Conservation (phyloP, 2,888 invertebrate species). For the Julus scanicus region DNA sequence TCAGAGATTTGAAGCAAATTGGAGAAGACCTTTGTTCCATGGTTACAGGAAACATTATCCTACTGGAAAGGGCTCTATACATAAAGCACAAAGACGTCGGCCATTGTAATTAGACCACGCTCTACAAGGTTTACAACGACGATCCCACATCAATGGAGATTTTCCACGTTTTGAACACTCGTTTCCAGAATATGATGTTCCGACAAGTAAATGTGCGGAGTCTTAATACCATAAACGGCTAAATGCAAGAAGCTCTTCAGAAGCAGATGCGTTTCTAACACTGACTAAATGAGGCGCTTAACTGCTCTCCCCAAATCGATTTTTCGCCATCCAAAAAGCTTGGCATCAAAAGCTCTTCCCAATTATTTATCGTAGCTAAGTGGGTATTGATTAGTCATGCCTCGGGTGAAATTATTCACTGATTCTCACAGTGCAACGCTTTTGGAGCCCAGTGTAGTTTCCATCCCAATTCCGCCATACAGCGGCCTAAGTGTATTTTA, state of each 20-base stretch:
- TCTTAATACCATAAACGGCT: not conserved
- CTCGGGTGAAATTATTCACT: constrained; percentile 42
- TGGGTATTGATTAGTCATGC: constrained; percentile 36
- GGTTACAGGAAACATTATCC: no score
- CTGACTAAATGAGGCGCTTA: constrained; percentile 35
- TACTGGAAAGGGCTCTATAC: no score
- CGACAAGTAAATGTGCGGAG: not conserved
- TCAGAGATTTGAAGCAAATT: no score
- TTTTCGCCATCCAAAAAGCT: not conserved
- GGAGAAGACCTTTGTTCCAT: no score
- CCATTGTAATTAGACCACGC: no score
- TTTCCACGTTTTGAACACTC: not conserved
- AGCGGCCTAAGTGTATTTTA: constrained; percentile 14
- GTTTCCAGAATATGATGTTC: not conserved
- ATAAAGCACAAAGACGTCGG: no score
- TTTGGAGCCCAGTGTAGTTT: not conserved
- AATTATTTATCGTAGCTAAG: constrained; percentile 30
- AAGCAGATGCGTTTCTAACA: constrained; percentile 25
- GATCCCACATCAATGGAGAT: not conserved
- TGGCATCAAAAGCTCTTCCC: not conserved
- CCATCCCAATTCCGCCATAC: not conserved
- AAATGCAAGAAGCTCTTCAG: not conserved
- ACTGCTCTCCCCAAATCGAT: constrained; percentile 34
- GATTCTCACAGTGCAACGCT: not conserved
- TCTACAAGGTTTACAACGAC: no score